Base-by-base conservation (phyloP, 64 coral and sea anemone genomes). In the Montipora foliosa region DNA sequence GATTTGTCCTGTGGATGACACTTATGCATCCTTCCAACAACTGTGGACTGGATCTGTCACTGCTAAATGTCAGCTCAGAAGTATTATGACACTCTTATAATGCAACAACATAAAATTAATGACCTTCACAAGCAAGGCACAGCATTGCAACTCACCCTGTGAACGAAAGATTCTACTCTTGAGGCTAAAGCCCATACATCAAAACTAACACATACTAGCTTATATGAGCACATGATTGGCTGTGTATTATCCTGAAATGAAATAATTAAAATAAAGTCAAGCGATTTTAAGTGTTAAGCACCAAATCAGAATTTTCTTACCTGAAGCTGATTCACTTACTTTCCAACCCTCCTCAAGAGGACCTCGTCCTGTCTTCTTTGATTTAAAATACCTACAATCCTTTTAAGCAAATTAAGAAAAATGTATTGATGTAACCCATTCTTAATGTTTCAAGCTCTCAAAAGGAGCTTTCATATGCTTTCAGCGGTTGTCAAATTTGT, bases 221-320 rank as follows among this genome's bases (percentile, higher is more conserved):
- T 99, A 75, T 99, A 99, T 5, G 97, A 99, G 80, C 97, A 99
- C 97, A 99, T 99, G 45, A 99, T 99, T 19, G 97, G 97, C 53
- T 99, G 73, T 58, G 89, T 91, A 16, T 78, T 81, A 78, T 96
- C 95, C 97, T 99, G 49, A 19, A 86, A 64, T 48, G 44, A 14
- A 44, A 2, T 37, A 37, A 37, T 37, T 37, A 67, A 49, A 19
- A 90, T 1, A 84, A 57, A 57, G 53, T 57, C 53, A 6, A 57
- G 11, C 6, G 53, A 57, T 11, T 8, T 57, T 11, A 57, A 11
- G 10, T 55, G 37, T 37, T 1, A 5, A 55, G 10, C 52, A 55
- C 6, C 52, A 55, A 55, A 55, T 55, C 52, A 55, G 52, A 73
- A 21, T 25, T 73, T 46, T 45, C n/a, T 0, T 29, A 11, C 53